These are phyloP conservation scores for Mesaphorura yosii DNA, from an alignment of 1,140 invertebrate species.

Conservation along the genomic window DNA sequence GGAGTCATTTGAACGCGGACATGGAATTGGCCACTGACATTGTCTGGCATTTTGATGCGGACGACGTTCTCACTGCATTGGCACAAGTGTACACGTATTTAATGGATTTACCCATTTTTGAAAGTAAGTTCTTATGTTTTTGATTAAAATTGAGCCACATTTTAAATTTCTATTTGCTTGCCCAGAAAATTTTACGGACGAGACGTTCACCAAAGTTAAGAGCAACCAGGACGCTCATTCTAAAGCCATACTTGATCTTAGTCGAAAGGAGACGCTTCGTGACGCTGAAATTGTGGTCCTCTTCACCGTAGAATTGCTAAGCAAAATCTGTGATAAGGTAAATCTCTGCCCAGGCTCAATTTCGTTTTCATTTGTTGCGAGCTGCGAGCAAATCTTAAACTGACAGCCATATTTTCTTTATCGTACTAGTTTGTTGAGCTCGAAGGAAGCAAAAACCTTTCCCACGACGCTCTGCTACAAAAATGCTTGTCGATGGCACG, in stretches of 20 bases:
- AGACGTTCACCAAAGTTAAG: too few species aligned
- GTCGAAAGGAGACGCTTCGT: slow-evolving; percentile 15
- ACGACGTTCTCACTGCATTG: slow-evolving; percentile 10
- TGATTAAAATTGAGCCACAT: too few species aligned
- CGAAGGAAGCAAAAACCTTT: slow-evolving; percentile 2
- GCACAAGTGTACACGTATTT: slow-evolving; percentile 25
- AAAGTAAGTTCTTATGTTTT: too few species aligned
- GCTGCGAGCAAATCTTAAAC: too few species aligned
- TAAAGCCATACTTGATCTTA: slow-evolving; percentile 25
- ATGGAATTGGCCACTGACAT: slow-evolving; percentile 24
- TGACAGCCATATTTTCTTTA: background rate
- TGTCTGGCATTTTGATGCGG: slow-evolving; percentile 17
- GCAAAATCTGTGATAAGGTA: slow-evolving; percentile 24
- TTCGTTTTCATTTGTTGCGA: too few species aligned
- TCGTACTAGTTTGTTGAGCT: slow-evolving; percentile 11
- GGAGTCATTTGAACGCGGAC: slow-evolving; percentile 25
- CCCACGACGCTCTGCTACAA: slow-evolving; percentile 17
- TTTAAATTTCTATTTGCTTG: background rate
- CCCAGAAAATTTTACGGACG: background rate
- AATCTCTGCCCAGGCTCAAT: background rate
- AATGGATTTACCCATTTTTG: slow-evolving; percentile 13
- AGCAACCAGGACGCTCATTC: slow-evolving; percentile 9
- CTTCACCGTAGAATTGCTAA: slow-evolving; percentile 21
- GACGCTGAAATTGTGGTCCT: slow-evolving; percentile 24
- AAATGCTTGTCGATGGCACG: slow-evolving; percentile 22